phyloP scores from a whole-genome alignment of 1,140 invertebrate species.

The Bombus breviceps region DNA sequence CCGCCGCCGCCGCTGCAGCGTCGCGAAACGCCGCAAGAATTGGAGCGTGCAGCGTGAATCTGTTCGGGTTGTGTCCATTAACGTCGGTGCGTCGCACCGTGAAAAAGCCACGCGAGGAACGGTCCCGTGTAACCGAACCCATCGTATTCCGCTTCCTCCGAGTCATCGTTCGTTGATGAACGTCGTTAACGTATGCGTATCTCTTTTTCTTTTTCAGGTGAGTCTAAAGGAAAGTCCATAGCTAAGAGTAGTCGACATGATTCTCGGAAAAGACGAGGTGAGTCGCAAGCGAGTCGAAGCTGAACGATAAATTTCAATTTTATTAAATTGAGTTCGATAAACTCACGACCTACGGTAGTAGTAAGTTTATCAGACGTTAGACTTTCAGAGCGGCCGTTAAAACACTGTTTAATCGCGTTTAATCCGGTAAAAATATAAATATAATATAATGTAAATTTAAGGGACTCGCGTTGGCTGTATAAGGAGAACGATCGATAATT shows the following conservation, averaged over 20 bases:
- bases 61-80: slow-evolving; percentile 68
- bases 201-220: slow-evolving; percentile 76
- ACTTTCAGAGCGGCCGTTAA: background rate
- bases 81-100: slow-evolving; percentile 66
- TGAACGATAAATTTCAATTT: background rate
- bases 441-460: too few species aligned
- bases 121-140: slow-evolving; percentile 63
- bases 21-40: slow-evolving; percentile 52
- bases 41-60: slow-evolving; percentile 71
- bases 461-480: too few species aligned
- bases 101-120: slow-evolving; percentile 66
- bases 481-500: background rate
- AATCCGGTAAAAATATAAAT: background rate
- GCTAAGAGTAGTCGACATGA: slow-evolving; percentile 65
- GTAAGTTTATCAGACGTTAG: too few species aligned
- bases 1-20: too few species aligned
- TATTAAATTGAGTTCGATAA: too few species aligned
- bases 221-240: slow-evolving; percentile 74
- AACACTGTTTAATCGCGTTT: background rate
- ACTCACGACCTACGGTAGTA: too few species aligned
- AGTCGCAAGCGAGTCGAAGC: slow-evolving; percentile 31
- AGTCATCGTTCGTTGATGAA: background rate
- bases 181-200: background rate
- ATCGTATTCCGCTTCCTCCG: background rate
- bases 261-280: slow-evolving; percentile 67